phyloP scores from a whole-genome alignment of 2,113 vertebrate species.

The Hippocampus abdominalis region DNA sequence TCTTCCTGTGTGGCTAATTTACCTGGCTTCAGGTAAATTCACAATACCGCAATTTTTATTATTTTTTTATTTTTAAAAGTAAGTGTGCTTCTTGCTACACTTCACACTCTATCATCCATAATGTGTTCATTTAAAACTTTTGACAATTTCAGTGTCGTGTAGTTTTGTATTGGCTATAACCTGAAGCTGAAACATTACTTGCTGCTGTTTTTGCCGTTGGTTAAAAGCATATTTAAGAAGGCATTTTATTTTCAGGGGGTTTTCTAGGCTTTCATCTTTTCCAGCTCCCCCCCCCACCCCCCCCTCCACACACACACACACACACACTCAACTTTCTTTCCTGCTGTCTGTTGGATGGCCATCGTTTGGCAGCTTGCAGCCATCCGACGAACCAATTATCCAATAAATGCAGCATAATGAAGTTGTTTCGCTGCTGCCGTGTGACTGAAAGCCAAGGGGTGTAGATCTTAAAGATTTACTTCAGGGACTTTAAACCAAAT shows the following conservation, averaged over 20 bases:
- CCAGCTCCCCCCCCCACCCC: constrained; percentile 6
- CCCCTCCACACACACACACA: no score
- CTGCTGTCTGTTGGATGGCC: constrained; percentile 65
- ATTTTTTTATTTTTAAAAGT: no score
- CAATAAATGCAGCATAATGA: constrained; percentile 72
- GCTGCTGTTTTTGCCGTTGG: constrained; percentile 43
- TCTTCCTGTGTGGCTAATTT: no score
- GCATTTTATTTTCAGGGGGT: constrained; percentile 29
- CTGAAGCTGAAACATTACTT: constrained; percentile 40
- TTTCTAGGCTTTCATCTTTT: constrained; percentile 35
- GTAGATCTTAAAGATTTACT: constrained; percentile 61
- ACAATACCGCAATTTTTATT: not conserved
- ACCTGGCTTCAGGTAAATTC: no score
- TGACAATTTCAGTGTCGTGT: constrained; percentile 11
- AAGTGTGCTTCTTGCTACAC: not conserved
- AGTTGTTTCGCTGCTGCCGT: constrained; percentile 66
- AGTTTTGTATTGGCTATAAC: constrained; percentile 49
- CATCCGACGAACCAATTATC: constrained; percentile 72
- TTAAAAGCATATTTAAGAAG: constrained; percentile 52
- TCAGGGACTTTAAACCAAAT: constrained; percentile 39
- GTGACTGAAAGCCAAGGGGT: constrained; percentile 56
- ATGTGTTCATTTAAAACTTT: constrained; percentile 28
- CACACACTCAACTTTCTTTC: constrained; percentile 40
- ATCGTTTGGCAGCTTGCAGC: constrained; percentile 68
- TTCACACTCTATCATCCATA: no score